These are phyloP conservation scores for Sarcophaga subvicina DNA, from an alignment of 2,888 invertebrate genomes.

Conservation along the genomic window DNA sequence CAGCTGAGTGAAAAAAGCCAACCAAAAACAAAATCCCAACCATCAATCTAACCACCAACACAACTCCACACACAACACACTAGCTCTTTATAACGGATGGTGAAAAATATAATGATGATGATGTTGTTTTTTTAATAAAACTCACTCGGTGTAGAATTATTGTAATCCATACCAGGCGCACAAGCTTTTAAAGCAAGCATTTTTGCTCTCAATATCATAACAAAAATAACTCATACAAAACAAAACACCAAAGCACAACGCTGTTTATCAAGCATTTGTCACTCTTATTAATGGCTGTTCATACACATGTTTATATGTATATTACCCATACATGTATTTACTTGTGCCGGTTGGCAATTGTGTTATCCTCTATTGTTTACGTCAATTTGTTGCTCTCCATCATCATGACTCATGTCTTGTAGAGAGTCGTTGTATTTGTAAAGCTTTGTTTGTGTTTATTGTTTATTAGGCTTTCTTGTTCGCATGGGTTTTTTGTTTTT, in stretches of 20 bases:
- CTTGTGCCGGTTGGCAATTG: too few relatives aligned
- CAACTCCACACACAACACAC: not conserved
- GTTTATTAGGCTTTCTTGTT: too few relatives aligned
- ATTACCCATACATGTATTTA: too few relatives aligned
- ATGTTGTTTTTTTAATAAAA: constrained; percentile 43
- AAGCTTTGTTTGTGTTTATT: constrained; percentile 5
- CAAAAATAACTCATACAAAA: not conserved
- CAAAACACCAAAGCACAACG: too few relatives aligned
- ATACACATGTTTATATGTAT: too few relatives aligned
- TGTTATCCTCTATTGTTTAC: not conserved
- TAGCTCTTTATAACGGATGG: not conserved
- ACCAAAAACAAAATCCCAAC: not conserved
- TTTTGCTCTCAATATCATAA: constrained; percentile 19
- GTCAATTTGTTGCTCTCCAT: not conserved
- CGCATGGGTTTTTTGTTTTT: too few relatives aligned
- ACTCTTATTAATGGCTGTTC: too few relatives aligned
- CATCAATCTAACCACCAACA: not conserved
- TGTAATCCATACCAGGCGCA: constrained; percentile 79
- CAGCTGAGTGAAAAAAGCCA: not conserved
- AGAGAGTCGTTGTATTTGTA: constrained; percentile 21
- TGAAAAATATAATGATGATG: not conserved
- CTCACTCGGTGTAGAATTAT: constrained; percentile 80
- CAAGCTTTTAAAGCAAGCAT: constrained; percentile 70
- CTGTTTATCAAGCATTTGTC: too few relatives aligned
- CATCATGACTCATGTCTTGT: not conserved